These are phyloP conservation scores for Hemaris fuciformis DNA, from an alignment of 2,888 invertebrate genomes.

Conservation along the genomic window DNA sequence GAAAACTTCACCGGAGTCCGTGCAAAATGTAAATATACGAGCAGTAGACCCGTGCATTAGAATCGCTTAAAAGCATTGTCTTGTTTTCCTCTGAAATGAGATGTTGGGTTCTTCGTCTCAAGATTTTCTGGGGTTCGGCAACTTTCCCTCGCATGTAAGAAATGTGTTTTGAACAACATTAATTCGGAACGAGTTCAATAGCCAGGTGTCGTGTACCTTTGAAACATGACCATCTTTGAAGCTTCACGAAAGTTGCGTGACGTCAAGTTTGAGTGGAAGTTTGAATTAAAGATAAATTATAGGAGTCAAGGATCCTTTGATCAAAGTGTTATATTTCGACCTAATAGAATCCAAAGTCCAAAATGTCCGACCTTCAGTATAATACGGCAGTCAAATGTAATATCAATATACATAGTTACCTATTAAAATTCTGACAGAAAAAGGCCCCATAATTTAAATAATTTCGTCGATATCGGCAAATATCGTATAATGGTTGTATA, in stretches of 20 bases:
- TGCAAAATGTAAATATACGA: slow-evolving; percentile 55
- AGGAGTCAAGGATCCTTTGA: not conserved
- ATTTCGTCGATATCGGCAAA: no score
- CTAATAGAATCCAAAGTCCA: no score
- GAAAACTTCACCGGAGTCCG: slow-evolving; percentile 43
- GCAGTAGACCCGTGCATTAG: slow-evolving; percentile 58
- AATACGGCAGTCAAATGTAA: no score
- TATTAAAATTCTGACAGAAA: no score
- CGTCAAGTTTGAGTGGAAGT: not conserved
- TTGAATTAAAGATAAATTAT: not conserved
- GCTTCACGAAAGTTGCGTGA: not conserved
- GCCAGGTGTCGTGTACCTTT: slow-evolving; percentile 12
- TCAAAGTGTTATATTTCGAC: not conserved
- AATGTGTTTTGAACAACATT: slow-evolving; percentile 28
- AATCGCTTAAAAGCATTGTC: slow-evolving; percentile 78
- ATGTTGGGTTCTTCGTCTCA: slow-evolving; percentile 47
- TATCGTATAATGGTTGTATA: no score
- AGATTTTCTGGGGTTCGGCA: slow-evolving; percentile 46
- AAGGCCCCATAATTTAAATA: no score
- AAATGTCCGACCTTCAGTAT: no score
- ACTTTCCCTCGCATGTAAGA: slow-evolving; percentile 38
- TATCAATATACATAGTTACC: no score
- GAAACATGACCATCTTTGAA: slow-evolving; percentile 11
- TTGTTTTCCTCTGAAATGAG: slow-evolving; percentile 62
- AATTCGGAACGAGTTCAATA: slow-evolving; percentile 12